phyloP scores from a whole-genome alignment of 2,888 invertebrate species.

The Omphaloscelis lunosa region DNA sequence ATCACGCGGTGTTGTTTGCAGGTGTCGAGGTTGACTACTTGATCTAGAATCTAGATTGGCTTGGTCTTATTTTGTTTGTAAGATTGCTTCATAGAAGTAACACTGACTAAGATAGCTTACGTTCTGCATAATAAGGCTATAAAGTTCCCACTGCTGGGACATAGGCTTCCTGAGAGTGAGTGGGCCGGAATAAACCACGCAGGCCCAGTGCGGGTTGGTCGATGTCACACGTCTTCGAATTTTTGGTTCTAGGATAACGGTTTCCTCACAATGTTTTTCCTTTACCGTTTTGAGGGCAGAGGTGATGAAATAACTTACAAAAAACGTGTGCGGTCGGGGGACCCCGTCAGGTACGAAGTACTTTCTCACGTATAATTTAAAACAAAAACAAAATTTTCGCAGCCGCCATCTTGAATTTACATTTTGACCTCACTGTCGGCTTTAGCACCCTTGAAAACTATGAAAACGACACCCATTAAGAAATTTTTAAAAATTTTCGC shows the following conservation, averaged over 20 bases:
- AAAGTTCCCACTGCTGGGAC: neutral
- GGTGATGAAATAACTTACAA: neutral
- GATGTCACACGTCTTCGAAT: neutral
- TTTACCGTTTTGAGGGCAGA: neutral
- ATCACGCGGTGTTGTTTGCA: conserved; percentile 77
- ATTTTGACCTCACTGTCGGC: too few species aligned
- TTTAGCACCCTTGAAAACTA: too few species aligned
- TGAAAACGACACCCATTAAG: too few species aligned
- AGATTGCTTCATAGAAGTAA: conserved; percentile 8
- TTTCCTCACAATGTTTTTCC: neutral
- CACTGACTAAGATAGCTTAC: neutral
- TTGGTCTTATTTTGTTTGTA: conserved; percentile 24
- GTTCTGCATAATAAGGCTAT: neutral
- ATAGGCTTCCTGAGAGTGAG: neutral
- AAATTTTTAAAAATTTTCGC: too few species aligned
- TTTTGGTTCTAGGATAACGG: neutral
- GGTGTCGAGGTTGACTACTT: conserved; percentile 72
- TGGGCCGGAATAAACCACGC: neutral
- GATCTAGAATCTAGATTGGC: conserved; percentile 44
- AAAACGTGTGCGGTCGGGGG: too few species aligned
- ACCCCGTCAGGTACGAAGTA: too few species aligned
- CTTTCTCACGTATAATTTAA: too few species aligned
- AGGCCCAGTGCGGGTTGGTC: neutral
- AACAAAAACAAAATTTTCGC: too few species aligned
- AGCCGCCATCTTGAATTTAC: too few species aligned